Conservation (phyloP, 2,113 vertebrate species). For the Boulengeromyrus knoepffleri region DNA sequence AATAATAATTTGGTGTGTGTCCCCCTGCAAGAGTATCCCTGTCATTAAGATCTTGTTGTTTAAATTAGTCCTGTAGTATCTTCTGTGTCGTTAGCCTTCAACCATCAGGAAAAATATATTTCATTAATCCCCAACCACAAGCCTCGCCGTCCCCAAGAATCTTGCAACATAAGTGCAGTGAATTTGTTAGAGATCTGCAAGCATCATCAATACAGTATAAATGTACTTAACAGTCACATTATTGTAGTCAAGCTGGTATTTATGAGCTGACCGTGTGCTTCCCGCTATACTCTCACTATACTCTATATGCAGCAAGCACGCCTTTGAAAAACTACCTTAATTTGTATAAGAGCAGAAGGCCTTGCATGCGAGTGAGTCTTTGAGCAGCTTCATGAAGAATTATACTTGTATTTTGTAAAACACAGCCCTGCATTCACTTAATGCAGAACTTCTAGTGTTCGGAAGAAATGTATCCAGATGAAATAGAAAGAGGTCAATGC, state of each 20-base stretch:
- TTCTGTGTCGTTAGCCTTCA: not conserved
- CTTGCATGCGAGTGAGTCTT: not conserved
- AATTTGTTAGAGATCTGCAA: not conserved
- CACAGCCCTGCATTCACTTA: not conserved
- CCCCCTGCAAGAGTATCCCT: not conserved
- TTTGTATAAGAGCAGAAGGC: not conserved
- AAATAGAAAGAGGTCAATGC: slow-evolving; percentile 31
- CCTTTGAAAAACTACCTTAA: not conserved
- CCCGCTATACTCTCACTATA: not conserved
- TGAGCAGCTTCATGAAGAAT: not conserved
- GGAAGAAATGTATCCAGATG: not conserved
- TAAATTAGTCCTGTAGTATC: not conserved
- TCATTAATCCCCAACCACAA: not conserved
- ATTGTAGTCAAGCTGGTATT: not conserved
- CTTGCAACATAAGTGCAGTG: not conserved
- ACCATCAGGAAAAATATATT: not conserved
- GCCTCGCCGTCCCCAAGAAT: not conserved
- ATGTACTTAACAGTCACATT: slow-evolving; percentile 1
- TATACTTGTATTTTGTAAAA: not conserved
- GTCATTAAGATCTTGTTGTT: not conserved
- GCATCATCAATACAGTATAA: not conserved
- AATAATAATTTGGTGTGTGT: not conserved
- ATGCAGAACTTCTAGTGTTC: not conserved
- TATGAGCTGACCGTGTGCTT: not conserved
- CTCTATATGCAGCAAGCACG: not conserved